phyloP scores from a whole-genome alignment of 2,888 invertebrate species.

The Ochropleura leucogaster region DNA sequence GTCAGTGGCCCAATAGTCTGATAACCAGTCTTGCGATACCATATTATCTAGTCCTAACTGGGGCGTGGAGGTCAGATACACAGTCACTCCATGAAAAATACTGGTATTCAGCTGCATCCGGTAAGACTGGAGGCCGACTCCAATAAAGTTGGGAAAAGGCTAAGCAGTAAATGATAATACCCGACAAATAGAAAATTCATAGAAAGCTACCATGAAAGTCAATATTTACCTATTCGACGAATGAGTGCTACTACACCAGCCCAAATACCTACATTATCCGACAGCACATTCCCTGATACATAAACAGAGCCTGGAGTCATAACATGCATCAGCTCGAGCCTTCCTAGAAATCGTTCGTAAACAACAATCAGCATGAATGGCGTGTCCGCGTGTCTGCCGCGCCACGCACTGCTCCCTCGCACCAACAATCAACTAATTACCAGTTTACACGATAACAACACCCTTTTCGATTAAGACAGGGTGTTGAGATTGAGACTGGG shows the following conservation, averaged over 20 bases:
- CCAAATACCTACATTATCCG: background rate
- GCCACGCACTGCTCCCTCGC: background rate
- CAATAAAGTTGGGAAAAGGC: no score
- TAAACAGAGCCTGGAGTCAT: background rate
- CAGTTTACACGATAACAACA: conserved; percentile 1
- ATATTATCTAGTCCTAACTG: no score
- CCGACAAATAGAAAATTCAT: background rate
- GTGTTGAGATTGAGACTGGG: background rate
- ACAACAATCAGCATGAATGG: conserved; percentile 21
- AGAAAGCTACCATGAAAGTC: background rate
- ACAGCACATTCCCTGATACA: conserved; percentile 12
- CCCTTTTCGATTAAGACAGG: background rate
- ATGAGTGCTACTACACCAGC: background rate
- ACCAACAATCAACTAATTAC: conserved; percentile 27
- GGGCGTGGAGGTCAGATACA: no score
- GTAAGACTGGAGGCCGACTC: no score
- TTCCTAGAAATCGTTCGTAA: conserved; percentile 35
- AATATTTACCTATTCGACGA: background rate
- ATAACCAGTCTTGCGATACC: no score
- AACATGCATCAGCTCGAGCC: conserved; percentile 1
- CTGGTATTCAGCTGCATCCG: no score
- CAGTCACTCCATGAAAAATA: no score
- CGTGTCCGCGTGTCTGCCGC: conserved; percentile 34
- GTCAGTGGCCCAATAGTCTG: no score
- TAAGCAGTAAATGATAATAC: no score